These are phyloP conservation scores for Hyperopisus bebe DNA, from an alignment of 2,113 vertebrate species.

Conservation along the genomic window DNA sequence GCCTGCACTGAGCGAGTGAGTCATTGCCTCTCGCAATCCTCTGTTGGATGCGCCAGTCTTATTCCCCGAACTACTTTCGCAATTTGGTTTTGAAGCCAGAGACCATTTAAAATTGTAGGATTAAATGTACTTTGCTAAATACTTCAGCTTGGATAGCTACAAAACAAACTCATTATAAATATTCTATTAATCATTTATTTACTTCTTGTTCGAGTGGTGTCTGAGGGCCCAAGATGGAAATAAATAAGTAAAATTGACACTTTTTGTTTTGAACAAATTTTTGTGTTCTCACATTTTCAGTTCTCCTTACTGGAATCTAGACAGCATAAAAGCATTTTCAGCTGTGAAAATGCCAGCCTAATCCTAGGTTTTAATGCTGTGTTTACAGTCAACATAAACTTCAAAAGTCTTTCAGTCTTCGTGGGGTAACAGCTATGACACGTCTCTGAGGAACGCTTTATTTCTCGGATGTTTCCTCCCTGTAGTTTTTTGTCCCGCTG, in stretches of 20 bases:
- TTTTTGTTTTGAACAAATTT: conserved; percentile 20
- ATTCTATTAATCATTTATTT: conserved; percentile 33
- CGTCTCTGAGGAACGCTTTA: conserved; percentile 11
- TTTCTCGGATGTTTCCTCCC: background rate
- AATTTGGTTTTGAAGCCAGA: background rate
- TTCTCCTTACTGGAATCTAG: conserved; percentile 37
- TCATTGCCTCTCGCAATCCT: background rate
- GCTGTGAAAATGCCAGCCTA: conserved; percentile 49
- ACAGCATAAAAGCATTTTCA: conserved; percentile 52
- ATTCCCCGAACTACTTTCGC: background rate
- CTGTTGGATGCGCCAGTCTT: background rate
- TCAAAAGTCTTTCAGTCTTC: conserved; percentile 31
- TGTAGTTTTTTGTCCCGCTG: background rate
- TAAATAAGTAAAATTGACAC: background rate
- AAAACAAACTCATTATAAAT: conserved; percentile 30
- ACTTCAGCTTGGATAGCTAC: conserved; percentile 27
- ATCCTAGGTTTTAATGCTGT: conserved; percentile 41
- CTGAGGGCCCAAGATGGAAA: conserved; percentile 23
- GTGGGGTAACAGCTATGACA: conserved; percentile 28
- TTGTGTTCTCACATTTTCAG: conserved; percentile 48
- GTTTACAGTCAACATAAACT: conserved; percentile 52
- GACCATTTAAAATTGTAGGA: background rate
- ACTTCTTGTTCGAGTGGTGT: conserved; percentile 32
- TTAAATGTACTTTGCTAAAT: conserved; percentile 8
- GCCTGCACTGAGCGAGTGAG: conserved; percentile 84